Conservation (phyloP, 2,113 vertebrate genomes). For the Dasyprocta punctata region DNA sequence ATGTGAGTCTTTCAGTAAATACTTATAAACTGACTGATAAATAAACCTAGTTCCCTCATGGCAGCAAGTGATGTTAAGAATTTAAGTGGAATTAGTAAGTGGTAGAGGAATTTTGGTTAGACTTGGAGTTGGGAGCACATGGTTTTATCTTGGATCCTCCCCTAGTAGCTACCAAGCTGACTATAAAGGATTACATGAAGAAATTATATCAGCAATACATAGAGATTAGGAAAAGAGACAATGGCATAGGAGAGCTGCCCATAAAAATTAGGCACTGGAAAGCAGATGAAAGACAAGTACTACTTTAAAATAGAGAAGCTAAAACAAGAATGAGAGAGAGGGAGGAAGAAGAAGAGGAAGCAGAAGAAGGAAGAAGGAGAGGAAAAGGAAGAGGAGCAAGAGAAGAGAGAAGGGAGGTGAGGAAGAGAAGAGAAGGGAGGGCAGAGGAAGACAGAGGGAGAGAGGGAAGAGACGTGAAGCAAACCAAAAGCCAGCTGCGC, state of each 20-base stretch:
- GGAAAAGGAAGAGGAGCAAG: not conserved
- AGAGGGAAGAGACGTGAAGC: not conserved
- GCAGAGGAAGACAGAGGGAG: too few relatives aligned
- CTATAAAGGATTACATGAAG: not conserved
- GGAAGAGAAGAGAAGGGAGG: not conserved
- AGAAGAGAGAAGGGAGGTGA: not conserved
- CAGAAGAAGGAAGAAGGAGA: too few relatives aligned
- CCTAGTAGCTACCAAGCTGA: not conserved
- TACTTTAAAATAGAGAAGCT: not conserved
- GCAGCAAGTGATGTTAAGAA: conserved; percentile 16
- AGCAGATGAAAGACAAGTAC: not conserved
- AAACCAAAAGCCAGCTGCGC: not conserved
- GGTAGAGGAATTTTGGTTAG: conserved; percentile 27
- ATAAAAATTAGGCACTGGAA: not conserved
- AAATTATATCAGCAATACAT: not conserved
- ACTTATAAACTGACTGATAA: conserved; percentile 58
- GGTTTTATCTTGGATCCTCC: not conserved
- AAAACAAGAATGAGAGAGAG: not conserved
- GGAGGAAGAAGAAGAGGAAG: not conserved
- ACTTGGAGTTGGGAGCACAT: not conserved
- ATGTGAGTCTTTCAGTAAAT: conserved; percentile 62
- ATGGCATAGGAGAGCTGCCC: not conserved
- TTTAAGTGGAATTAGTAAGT: conserved; percentile 56
- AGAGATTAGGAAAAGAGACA: not conserved
- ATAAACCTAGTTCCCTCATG: conserved; percentile 59